Base-by-base conservation (phyloP, 2,888 invertebrate species). In the Diaperis boleti region DNA sequence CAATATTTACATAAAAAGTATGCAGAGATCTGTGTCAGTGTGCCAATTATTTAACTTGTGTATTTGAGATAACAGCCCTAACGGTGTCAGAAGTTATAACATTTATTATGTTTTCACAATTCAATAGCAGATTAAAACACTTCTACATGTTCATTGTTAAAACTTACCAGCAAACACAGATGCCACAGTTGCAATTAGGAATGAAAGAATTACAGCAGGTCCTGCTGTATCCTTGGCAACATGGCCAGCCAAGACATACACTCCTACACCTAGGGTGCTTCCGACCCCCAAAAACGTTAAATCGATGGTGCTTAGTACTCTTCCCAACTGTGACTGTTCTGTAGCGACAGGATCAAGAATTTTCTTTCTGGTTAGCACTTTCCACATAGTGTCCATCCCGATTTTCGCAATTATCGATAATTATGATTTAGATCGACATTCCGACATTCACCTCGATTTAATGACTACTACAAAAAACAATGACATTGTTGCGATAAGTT, bases 241-340 rank as follows among this genome's bases (percentile, higher is more conserved):
- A 59, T 91, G 87, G 0, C 94, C 95, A 13, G 92, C 93, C 52
- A 96, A 80, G 29, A 96, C 94, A 79, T 96, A 96, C 39, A 96
- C 92, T 0, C 96, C 96, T 6, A 95, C 92, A 0, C 96, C 96
- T 10, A 96, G 86, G 0, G 92, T 93, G 64, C 91, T 90, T 22
- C 93, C 93, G 14, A 93, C 88, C 0, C 89, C 95, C 37, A 96
- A 81, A 0, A 92, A 90, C 0, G 94, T 95, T 41, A 96, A 83
- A 81, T 95, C 95, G 20, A 94, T 83, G 0, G 92, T 90, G 0
- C 89, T 89, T 3, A 96, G 83, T 57, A 92, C 92, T 64, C 94
- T 83, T 8, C 89, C 88, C 11, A 91, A 81, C 31, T 80, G 80
- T 1, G 83, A 81, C 67, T 82, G 81, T 59, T 76, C 73, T 7